Percentiles rank a stretch among this genome's conserved stretches.
Evolutionary conservation across 2,113 vertebrate species (phyloP).

Genomic region (Conger conger): DNA sequence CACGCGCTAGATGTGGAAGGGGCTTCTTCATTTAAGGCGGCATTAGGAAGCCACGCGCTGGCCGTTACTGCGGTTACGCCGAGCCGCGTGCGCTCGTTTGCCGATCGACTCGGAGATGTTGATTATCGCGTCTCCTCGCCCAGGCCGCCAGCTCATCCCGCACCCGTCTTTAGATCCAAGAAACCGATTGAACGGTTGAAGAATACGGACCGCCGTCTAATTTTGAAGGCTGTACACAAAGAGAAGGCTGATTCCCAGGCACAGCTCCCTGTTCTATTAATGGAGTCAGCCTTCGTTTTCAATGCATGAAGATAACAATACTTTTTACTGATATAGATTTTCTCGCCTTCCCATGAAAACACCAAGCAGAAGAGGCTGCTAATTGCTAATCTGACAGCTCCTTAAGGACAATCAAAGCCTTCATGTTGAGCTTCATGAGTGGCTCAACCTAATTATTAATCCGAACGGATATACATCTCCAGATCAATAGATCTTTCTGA

Average conservation of each 20-base stretch:
- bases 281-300: neutral
- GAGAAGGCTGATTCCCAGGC: neutral
- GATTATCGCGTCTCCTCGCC: neutral
- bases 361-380: constrained; percentile 1
- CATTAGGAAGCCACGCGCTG: neutral
- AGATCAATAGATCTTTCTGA: constrained; percentile 41
- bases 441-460: constrained; percentile 34
- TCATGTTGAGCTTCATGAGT: constrained; percentile 9
- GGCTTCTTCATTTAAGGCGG: neutral
- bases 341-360: neutral
- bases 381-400: constrained; percentile 28
- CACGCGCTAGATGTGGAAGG: neutral
- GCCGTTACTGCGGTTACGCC: neutral
- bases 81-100: neutral
- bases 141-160: neutral
- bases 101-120: neutral
- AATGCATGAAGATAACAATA: neutral
- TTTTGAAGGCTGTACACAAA: neutral
- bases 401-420: neutral
- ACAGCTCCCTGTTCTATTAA: neutral
- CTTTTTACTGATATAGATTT: neutral
- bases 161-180: neutral
- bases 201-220: neutral
- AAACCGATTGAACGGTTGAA: neutral
- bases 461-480: constrained; percentile 8